Evolutionary conservation across 2,888 invertebrate species (phyloP).

Genomic region (Caenorhabditis becei): DNA sequence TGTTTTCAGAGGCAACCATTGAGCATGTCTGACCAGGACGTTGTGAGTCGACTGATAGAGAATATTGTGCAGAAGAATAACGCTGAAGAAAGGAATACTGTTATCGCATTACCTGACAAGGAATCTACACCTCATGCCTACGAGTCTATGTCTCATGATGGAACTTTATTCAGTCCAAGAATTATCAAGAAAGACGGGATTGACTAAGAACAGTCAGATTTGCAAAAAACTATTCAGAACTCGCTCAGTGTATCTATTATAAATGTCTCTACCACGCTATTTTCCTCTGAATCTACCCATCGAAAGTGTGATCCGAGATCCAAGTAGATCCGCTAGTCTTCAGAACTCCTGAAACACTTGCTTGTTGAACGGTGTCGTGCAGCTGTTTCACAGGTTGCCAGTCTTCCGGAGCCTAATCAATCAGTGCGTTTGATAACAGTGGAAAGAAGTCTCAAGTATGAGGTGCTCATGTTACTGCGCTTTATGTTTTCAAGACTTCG

Average conservation of each 20-base stretch:
- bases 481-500: conserved; percentile 51
- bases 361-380: conserved; percentile 66
- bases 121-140: too few species aligned
- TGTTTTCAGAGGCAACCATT: neutral
- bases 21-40: too few species aligned
- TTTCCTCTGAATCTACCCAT: neutral
- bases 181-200: too few species aligned
- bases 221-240: neutral
- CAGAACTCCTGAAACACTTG: conserved; percentile 66
- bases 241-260: neutral
- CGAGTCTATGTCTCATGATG: too few species aligned
- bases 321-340: conserved; percentile 43
- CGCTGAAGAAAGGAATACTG: too few species aligned
- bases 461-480: conserved; percentile 46
- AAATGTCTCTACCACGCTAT: neutral
- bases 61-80: too few species aligned
- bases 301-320: conserved; percentile 18
- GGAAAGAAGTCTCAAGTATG: conserved; percentile 8
- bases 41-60: too few species aligned
- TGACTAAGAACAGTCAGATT: too few species aligned
- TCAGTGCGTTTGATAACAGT: conserved; percentile 10
- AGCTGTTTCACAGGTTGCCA: conserved; percentile 48
- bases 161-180: too few species aligned
- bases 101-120: too few species aligned
- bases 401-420: conserved; percentile 40